phyloP scores from a whole-genome alignment of 2,113 vertebrate genomes.

The Pseudorasbora parva region DNA sequence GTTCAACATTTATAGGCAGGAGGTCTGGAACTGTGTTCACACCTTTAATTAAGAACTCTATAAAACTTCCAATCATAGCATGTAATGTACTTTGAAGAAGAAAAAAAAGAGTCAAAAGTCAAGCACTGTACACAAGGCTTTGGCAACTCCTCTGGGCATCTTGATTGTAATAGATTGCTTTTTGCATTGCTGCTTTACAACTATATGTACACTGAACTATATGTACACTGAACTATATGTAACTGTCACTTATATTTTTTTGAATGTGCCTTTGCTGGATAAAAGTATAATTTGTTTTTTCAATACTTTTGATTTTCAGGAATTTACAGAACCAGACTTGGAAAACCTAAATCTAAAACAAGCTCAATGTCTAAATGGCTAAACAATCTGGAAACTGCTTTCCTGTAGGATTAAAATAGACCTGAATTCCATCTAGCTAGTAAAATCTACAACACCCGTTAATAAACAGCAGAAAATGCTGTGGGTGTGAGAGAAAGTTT shows the following conservation, averaged over 20 bases:
- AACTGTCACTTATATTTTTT: too few species aligned
- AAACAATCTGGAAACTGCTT: slow-evolving; percentile 1
- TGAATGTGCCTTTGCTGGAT: too few species aligned
- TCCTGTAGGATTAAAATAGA: background rate
- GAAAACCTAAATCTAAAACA: background rate
- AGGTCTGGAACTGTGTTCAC: background rate
- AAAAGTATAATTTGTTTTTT: background rate
- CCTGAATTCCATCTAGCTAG: background rate
- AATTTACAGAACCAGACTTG: background rate
- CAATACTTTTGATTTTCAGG: background rate
- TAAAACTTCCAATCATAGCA: background rate
- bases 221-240: too few species aligned
- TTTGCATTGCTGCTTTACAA: too few species aligned
- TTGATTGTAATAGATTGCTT: too few species aligned
- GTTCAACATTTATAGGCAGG: background rate
- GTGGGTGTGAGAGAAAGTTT: background rate
- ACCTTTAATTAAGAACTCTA: background rate
- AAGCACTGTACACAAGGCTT: too few species aligned
- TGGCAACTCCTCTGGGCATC: too few species aligned
- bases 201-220: too few species aligned
- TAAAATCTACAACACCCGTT: slow-evolving; percentile 16
- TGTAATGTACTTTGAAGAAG: background rate
- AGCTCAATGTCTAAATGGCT: background rate
- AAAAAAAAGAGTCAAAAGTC: background rate
- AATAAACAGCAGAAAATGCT: background rate